Conservation (phyloP, 2,888 invertebrate species). For the Lomographa bimaculata region DNA sequence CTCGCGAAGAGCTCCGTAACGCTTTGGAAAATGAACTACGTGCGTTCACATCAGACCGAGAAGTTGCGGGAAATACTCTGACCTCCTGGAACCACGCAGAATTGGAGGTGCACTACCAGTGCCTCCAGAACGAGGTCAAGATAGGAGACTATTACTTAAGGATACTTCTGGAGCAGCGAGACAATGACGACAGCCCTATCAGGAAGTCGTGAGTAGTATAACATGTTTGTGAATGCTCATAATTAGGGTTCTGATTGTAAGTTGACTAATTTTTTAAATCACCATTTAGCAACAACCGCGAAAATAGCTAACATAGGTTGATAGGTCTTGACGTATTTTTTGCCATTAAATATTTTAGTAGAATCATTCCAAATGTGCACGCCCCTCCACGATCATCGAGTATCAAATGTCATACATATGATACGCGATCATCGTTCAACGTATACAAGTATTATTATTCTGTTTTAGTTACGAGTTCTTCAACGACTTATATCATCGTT, state of each 20-base stretch:
- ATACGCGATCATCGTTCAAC: too few relatives aligned
- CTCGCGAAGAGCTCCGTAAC: slow-evolving; percentile 96
- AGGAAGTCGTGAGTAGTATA: slow-evolving; percentile 92
- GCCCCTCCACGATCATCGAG: too few relatives aligned
- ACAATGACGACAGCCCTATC: slow-evolving; percentile 92
- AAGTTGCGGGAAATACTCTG: slow-evolving; percentile 91
- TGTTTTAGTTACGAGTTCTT: slow-evolving; percentile 95
- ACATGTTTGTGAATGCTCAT: too few relatives aligned
- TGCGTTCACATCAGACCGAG: slow-evolving; percentile 94
- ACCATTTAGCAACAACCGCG: too few relatives aligned
- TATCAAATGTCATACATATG: too few relatives aligned
- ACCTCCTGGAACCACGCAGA: slow-evolving; percentile 99
- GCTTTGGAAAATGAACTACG: slow-evolving; percentile 96
- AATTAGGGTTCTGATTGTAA: too few relatives aligned
- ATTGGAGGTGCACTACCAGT: slow-evolving; percentile 97
- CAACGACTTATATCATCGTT: slow-evolving; percentile 99
- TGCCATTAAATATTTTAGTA: too few relatives aligned
- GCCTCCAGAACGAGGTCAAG: slow-evolving; percentile 97
- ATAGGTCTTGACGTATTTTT: too few relatives aligned
- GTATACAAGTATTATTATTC: too few relatives aligned
- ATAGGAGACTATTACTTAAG: slow-evolving; percentile 99
- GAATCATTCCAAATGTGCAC: too few relatives aligned
- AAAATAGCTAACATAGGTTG: too few relatives aligned
- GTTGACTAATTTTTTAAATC: too few relatives aligned
- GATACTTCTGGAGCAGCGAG: slow-evolving; percentile 95